A percentile compares a stretch with the other conserved stretches of the same genome.
These are phyloP conservation scores for Muschampia plurimacula DNA, from an alignment of 2,888 invertebrate genomes.

Conservation along the genomic window DNA sequence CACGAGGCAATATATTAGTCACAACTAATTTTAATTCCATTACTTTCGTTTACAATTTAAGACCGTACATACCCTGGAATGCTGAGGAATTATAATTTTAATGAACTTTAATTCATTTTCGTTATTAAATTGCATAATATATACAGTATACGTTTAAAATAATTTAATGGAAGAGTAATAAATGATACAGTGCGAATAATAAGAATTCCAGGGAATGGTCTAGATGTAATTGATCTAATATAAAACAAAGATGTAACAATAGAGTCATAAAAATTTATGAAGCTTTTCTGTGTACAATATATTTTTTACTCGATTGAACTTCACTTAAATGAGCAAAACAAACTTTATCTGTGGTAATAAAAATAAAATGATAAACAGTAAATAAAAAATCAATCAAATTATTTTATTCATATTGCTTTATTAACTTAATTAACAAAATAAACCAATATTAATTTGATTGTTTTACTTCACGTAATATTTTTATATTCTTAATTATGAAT, in stretches of 20 bases:
- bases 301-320: conserved; percentile 9
- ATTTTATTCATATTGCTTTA: too few relatives aligned
- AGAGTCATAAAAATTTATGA: background rate
- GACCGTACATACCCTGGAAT: conserved; percentile 41
- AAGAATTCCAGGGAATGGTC: conserved; percentile 23
- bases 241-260: background rate
- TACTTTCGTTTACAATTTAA: conserved; percentile 42
- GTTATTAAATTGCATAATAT: background rate
- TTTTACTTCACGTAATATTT: background rate
- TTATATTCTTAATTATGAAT: background rate
- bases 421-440: too few relatives aligned
- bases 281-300: conserved; percentile 10
- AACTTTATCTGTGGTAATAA: background rate
- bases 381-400: too few relatives aligned
- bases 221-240: conserved; percentile 1
- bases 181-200: background rate
- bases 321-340: conserved; percentile 27
- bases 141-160: background rate
- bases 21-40: conserved; percentile 49
- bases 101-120: background rate
- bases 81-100: conserved; percentile 5
- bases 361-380: too few relatives aligned
- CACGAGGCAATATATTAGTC: conserved; percentile 56
- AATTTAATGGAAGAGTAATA: background rate
- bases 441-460: background rate